Evolutionary conservation across 2,113 vertebrate genomes (phyloP), one percentile per base, ranked within the genome.

Genomic region (Noctilio leporinus): DNA sequence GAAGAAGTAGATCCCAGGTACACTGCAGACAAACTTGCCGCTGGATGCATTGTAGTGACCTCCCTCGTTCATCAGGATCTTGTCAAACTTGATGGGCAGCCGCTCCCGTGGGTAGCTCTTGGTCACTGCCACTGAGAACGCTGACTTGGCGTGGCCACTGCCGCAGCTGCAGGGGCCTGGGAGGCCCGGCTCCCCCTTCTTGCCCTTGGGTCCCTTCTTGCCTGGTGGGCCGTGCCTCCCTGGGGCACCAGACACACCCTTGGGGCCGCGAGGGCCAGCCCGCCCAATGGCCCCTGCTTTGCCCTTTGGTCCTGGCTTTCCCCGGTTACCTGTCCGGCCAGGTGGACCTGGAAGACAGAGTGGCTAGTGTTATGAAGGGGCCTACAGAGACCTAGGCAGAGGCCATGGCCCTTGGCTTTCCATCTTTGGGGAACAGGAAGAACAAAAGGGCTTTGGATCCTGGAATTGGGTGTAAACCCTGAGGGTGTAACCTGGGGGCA

Each of bases 1-100:
- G 97, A 99, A 99, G 97, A 99, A 99, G 97, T 99, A 99, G 96
- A 99, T 98, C 0, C 99, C 99, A 0, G 99, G 99, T 93, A 99
- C 98, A 1, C 94, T 95, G 62, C 99, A 99, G 86, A 99, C 96
- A 62, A 99, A 99, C 97, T 99, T 99, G 47, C 99, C 99, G 0
- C 98, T 99, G 97, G 98, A 99, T 7, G 98, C 87, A 0, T 99
- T 99, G 98, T 99, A 99, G 92, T 99, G 99, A 4, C 98, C 98
- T 0, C 99, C 99, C 95, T 99, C 99, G 0, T 99, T 99, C 98
- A 99, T 99, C 91, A 99, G 98, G 94, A 99, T 98, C 96, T 99
- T 99, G 98, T 99, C 99, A 80, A 99, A 99, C 97, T 99, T 99
- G 97, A 99, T 99, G 93, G 99, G 99, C 93, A 98, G 96, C n/a